phyloP scores from a whole-genome alignment of 2,888 invertebrate genomes.

The Acleris literana region DNA sequence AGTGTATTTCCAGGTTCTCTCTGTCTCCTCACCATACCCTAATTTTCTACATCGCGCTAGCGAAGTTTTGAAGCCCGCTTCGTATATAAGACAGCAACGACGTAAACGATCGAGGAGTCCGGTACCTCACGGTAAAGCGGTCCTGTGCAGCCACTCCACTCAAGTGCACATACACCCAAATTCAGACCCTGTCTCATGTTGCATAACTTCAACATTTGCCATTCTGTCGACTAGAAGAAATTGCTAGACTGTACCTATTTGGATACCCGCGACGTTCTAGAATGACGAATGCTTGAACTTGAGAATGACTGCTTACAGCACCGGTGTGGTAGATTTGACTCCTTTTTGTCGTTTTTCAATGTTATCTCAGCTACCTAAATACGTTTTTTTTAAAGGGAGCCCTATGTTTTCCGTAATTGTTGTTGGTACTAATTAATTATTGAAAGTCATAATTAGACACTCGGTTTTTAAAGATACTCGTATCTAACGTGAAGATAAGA shows the following conservation, averaged over 20 bases:
- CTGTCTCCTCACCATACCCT: conserved; percentile 29
- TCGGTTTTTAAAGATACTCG: no score
- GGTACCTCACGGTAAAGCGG: conserved; percentile 58
- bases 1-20: conserved; percentile 3
- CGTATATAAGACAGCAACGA: conserved; percentile 43
- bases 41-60: conserved; percentile 61
- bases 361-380: background rate
- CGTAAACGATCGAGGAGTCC: conserved; percentile 52
- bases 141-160: conserved; percentile 59
- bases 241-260: conserved; percentile 68
- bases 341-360: conserved; percentile 27
- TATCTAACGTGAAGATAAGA: no score
- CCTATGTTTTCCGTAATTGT: no score
- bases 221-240: conserved; percentile 76
- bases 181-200: conserved; percentile 54
- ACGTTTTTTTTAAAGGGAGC: background rate
- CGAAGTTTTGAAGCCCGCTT: conserved; percentile 48
- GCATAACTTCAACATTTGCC: conserved; percentile 74
- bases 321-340: conserved; percentile 64
- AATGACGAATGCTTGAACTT: conserved; percentile 67
- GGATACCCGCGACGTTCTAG: conserved; percentile 60
- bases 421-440: no score
- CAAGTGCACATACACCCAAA: conserved; percentile 59
- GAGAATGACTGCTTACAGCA: conserved; percentile 59
- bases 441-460: no score